A percentile compares a stretch with the other conserved stretches of the same genome.
Conservation (phyloP, 1,140 invertebrate genomes). For the Heliconius nattereri region DNA sequence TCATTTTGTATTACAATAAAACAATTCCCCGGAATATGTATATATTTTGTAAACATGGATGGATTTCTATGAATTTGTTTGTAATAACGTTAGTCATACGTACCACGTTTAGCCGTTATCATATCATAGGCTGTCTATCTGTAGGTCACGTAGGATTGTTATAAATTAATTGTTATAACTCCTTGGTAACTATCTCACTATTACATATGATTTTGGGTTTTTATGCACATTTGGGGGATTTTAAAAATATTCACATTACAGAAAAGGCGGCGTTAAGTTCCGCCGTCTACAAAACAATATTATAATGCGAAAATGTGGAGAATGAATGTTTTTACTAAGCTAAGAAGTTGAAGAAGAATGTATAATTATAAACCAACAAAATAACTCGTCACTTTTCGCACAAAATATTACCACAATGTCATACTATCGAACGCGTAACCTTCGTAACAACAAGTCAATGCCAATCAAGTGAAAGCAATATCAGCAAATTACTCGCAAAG, state of each 20-base stretch:
- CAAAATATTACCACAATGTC: neutral
- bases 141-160: neutral
- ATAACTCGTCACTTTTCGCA: neutral
- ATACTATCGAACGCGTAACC: conserved; percentile 3
- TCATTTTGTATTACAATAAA: conserved; percentile 13
- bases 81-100: conserved; percentile 15
- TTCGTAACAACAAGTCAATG: conserved; percentile 6
- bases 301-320: no score
- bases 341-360: no score
- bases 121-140: conserved; percentile 11
- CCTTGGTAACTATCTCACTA: neutral
- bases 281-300: no score
- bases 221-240: neutral
- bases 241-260: no score
- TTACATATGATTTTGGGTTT: neutral
- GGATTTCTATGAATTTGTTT: conserved; percentile 16
- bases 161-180: neutral
- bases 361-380: neutral
- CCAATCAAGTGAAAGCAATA: conserved; percentile 12
- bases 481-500: neutral
- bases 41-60: conserved; percentile 16
- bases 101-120: conserved; percentile 4
- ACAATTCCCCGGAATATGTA: conserved; percentile 9
- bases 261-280: no score
- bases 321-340: no score